phyloP scores from a whole-genome alignment of 2,888 invertebrate species.

The Zelleria hepariella region DNA sequence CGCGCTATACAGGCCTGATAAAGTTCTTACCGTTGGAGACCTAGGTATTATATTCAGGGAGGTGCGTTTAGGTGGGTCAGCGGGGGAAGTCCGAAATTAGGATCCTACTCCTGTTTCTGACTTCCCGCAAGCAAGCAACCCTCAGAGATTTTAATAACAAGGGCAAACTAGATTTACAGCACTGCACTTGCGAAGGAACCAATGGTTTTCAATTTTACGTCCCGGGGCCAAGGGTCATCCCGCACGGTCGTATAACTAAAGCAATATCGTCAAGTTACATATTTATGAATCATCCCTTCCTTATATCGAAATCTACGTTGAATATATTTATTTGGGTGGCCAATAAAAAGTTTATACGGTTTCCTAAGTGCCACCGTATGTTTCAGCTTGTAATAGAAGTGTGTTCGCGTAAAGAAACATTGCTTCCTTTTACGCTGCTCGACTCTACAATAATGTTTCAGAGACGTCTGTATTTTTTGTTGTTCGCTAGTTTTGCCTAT shows the following conservation, averaged over 20 bases:
- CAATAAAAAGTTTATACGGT: neutral
- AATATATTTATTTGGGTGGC: neutral
- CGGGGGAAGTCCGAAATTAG: too few relatives aligned
- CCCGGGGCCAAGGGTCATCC: constrained; percentile 19
- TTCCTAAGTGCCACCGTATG: neutral
- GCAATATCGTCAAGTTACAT: constrained; percentile 44
- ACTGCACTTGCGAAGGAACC: neutral
- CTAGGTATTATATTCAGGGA: too few relatives aligned
- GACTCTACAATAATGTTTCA: too few relatives aligned
- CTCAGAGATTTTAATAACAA: neutral
- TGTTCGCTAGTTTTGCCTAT: too few relatives aligned
- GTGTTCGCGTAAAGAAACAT: too few relatives aligned
- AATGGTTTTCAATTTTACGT: neutral
- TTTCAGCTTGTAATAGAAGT: neutral
- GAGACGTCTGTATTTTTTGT: too few relatives aligned
- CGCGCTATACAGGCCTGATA: too few relatives aligned
- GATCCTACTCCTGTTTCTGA: too few relatives aligned
- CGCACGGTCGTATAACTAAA: constrained; percentile 29
- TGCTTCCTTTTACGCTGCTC: too few relatives aligned
- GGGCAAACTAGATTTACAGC: neutral
- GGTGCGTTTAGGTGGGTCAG: too few relatives aligned
- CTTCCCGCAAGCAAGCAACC: neutral
- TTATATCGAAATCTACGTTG: constrained; percentile 22
- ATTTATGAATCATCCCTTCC: constrained; percentile 44
- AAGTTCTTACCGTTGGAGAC: too few relatives aligned